These are phyloP conservation scores for Mugil cephalus DNA, from an alignment of 2,113 vertebrate genomes.

Conservation along the genomic window DNA sequence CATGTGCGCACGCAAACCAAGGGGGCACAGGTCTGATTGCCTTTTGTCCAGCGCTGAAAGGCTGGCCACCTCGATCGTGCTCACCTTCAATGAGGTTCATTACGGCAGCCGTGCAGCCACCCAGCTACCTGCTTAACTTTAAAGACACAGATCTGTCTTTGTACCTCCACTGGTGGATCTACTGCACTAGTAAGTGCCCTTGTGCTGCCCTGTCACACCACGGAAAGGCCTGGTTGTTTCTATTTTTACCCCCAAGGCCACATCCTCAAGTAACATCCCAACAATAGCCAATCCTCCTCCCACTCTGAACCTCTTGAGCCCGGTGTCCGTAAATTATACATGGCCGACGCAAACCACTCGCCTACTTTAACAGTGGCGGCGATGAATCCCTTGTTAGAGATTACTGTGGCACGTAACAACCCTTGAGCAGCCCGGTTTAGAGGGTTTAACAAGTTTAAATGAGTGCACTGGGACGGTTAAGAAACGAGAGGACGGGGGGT, in stretches of 20 bases:
- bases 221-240: conserved; percentile 31
- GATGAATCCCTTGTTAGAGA: conserved; percentile 77
- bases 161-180: conserved; percentile 12
- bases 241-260: conserved; percentile 39
- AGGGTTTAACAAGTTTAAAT: conserved; percentile 82
- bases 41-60: conserved; percentile 72
- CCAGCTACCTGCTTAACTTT: conserved; percentile 73
- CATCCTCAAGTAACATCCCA: conserved; percentile 39
- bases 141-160: conserved; percentile 52
- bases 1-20: conserved; percentile 41
- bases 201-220: conserved; percentile 39
- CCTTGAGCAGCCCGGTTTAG: conserved; percentile 63
- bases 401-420: conserved; percentile 77
- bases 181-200: conserved; percentile 25
- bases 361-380: conserved; percentile 58
- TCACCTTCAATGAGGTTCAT: conserved; percentile 77
- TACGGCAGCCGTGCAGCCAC: conserved; percentile 49
- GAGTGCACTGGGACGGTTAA: conserved; percentile 58
- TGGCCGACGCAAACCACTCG: conserved; percentile 52
- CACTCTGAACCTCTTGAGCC: conserved; percentile 43
- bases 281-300: conserved; percentile 22
- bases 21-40: conserved; percentile 67
- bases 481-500: conserved; percentile 23
- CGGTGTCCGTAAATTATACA: conserved; percentile 62
- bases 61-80: conserved; percentile 71